Evolutionary conservation across 2,888 invertebrate species (phyloP).

Genomic region (Cyrtodaria siliqua): DNA sequence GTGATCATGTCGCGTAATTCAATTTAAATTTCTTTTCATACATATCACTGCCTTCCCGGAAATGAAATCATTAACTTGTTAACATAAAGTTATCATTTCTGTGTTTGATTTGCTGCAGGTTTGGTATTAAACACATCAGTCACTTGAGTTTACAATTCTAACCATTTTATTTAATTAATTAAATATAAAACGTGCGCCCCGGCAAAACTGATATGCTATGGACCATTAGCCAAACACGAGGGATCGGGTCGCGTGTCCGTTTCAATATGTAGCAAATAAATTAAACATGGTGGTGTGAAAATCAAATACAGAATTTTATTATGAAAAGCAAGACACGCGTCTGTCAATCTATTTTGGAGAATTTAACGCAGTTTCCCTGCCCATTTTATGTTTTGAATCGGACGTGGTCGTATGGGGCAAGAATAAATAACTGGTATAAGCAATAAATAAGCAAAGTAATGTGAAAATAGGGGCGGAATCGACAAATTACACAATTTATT

Average conservation of each 20-base stretch:
- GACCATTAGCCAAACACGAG: conserved; percentile 29
- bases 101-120: not conserved
- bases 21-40: not conserved
- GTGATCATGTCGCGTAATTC: not conserved
- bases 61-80: conserved; percentile 1
- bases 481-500: conserved; percentile 50
- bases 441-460: conserved; percentile 4
- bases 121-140: not conserved
- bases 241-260: conserved; percentile 38
- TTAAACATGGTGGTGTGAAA: conserved; percentile 29
- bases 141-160: conserved; percentile 8
- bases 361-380: not conserved
- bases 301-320: conserved; percentile 36
- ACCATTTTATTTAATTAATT: conserved; percentile 24
- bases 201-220: not conserved
- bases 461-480: conserved; percentile 28
- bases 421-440: conserved; percentile 6
- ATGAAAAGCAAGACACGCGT: conserved; percentile 33
- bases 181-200: conserved; percentile 28
- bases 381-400: not conserved
- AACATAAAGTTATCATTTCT: not conserved
- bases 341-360: not conserved
- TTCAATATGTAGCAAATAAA: conserved; percentile 58
- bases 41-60: conserved; percentile 1
- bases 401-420: not conserved